phyloP scores from a whole-genome alignment of 37 sponge, comb jelly and placozoan species.

The Ephydatia muelleri region DNA sequence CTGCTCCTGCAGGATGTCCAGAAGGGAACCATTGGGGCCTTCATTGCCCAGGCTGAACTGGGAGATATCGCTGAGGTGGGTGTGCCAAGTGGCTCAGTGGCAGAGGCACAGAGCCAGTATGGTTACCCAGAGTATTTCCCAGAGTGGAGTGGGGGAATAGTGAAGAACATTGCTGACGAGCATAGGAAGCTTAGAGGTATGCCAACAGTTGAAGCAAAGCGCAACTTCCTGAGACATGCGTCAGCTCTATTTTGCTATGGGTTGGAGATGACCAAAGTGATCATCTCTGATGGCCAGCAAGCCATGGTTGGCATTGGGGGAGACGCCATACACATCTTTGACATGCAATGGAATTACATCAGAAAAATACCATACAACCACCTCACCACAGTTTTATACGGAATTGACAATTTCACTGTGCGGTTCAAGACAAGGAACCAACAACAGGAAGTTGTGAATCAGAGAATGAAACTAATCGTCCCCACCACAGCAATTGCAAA shows the following conservation, averaged over 20 bases:
- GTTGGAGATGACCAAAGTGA: no score
- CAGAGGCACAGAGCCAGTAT: background rate
- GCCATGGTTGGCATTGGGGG: conserved; percentile 44
- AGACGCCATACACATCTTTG: conserved; percentile 5
- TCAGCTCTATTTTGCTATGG: background rate
- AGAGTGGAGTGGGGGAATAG: conserved; percentile 53
- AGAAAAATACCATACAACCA: no score
- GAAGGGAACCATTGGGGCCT: conserved; percentile 47
- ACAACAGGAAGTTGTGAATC: conserved; percentile 1
- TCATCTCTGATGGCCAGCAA: background rate
- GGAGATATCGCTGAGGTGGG: conserved; percentile 44
- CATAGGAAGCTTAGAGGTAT: conserved; percentile 67
- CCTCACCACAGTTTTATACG: background rate
- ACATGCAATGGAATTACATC: background rate
- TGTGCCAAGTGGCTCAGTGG: no score
- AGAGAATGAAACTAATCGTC: conserved; percentile 8
- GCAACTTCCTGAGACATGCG: background rate
- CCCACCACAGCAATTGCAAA: conserved; percentile 29
- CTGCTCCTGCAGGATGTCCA: conserved; percentile 28
- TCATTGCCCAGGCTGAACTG: conserved; percentile 60
- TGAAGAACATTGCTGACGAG: conserved; percentile 55
- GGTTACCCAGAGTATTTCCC: conserved; percentile 70
- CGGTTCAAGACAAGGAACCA: conserved; percentile 18
- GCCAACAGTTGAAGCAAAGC: background rate
- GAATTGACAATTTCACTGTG: conserved; percentile 38